Evolutionary conservation across 2,797 vertebrate genomes (phyloP).

Genomic region (Eulemur mongoz): DNA sequence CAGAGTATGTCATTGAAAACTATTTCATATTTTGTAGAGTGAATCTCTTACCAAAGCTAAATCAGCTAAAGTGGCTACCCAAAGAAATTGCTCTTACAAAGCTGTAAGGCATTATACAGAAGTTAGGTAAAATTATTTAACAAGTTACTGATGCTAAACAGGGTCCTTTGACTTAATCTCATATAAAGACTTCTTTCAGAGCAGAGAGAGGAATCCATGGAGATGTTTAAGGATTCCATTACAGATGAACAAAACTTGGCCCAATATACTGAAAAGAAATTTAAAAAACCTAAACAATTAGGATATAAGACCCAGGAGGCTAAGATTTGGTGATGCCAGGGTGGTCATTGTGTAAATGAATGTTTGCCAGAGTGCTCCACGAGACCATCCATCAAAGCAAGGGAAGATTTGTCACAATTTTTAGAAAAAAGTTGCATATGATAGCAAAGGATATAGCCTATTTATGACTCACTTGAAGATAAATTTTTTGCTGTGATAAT

Average conservation of each 20-base stretch:
- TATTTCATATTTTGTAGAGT: not conserved
- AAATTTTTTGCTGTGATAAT: not conserved
- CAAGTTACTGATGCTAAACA: not conserved
- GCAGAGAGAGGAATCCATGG: not conserved
- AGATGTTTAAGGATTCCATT: not conserved
- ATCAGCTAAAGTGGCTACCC: not conserved
- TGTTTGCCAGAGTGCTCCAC: not conserved
- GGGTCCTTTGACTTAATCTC: not conserved
- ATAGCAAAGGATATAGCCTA: not conserved
- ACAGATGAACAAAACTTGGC: not conserved
- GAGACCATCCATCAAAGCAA: not conserved
- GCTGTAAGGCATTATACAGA: not conserved
- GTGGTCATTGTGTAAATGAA: not conserved
- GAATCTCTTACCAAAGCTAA: not conserved
- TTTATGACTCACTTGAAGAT: not conserved
- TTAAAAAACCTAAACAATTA: not conserved
- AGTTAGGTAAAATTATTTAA: not conserved
- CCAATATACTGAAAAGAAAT: not conserved
- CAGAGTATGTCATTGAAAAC: not conserved
- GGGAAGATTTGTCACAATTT: not conserved
- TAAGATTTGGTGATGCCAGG: not conserved
- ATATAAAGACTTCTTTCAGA: not conserved
- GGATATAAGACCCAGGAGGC: not conserved
- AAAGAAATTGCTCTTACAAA: not conserved
- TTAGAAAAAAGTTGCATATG: not conserved